These are phyloP conservation scores for Clamator glandarius DNA, from an alignment of 2,797 vertebrate genomes.

Conservation along the genomic window DNA sequence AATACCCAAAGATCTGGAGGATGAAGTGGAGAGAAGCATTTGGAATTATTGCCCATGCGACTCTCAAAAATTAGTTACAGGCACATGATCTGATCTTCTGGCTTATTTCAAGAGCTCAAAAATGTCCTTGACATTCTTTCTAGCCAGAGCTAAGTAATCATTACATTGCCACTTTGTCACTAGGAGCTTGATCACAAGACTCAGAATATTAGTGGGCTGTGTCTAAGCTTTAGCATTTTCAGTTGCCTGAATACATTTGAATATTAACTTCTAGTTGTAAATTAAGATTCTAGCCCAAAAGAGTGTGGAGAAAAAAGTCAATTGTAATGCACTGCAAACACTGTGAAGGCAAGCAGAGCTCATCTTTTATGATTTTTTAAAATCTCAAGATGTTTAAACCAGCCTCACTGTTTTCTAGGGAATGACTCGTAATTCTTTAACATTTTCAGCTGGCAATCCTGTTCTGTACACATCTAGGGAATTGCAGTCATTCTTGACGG, in stretches of 20 bases:
- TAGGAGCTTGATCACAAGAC: neutral
- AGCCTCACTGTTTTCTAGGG: neutral
- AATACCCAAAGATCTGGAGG: neutral
- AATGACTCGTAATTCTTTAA: neutral
- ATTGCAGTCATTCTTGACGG: neutral
- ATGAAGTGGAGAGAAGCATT: neutral
- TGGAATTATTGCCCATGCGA: neutral
- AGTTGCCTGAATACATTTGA: neutral
- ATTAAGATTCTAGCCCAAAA: neutral
- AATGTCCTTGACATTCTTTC: neutral
- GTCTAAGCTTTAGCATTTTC: neutral
- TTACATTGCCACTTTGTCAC: neutral
- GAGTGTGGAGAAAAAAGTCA: neutral
- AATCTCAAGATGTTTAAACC: neutral
- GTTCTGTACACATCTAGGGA: neutral
- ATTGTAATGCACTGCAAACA: neutral
- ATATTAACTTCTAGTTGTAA: neutral
- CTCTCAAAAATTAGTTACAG: neutral
- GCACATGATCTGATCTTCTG: neutral
- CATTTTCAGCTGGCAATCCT: neutral
- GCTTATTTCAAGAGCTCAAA: neutral
- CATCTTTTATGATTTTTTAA: neutral
- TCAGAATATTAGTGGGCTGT: neutral
- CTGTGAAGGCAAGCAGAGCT: neutral
- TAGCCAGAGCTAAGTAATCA: neutral